Evolutionary conservation across 2,113 vertebrate genomes (phyloP), one percentile per base, ranked within the genome.

Genomic region (Rhegmatorhina hoffmannsi): DNA sequence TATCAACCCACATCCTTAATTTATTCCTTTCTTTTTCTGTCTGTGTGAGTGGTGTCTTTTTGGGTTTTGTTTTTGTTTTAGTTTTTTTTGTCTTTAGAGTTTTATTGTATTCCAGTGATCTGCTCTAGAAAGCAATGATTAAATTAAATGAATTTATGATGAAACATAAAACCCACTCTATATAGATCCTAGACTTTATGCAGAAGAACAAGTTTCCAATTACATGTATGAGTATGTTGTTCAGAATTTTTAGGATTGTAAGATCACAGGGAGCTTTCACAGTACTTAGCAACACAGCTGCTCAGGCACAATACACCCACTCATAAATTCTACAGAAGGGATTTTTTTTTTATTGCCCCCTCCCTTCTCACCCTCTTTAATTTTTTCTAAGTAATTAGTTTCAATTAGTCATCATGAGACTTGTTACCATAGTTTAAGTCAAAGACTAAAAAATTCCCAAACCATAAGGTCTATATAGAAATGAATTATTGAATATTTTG

Each of bases 331-430:
- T 88, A 33, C 80, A 94, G 64, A 92, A 85, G 21, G 13, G 13
- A 89, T 82, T 91, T 85, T 52, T 87, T 92, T 47, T 46, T 8
- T 5, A 70, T 93, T 73, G 43, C 3, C 8, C 13, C 63, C 34
- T 90, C 34, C 53, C 9, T 34, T 85, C 38, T 83, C 46, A 36
- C 52, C 4, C 58, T 74, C 31, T 90, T 85, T 94, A 96, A 89
- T 92, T 91, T 87, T 49, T 92, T 94, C 56, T 91, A 78, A 91
- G 72, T 84, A 96, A 93, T 96, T 96, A 90, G 43, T 86, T 96
- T n/a, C 72, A 93, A 60, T 95, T 94, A 97, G 79, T 94, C 90
- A 95, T 94, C 86, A 76, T 81, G 78, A 95, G 68, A 82, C 64
- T 76, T 84, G 58, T 92, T 92, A 92, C 10, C 60, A 72, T 28